Conservation (phyloP, 2,797 vertebrate genomes). For the Rhinichthys osculus region DNA sequence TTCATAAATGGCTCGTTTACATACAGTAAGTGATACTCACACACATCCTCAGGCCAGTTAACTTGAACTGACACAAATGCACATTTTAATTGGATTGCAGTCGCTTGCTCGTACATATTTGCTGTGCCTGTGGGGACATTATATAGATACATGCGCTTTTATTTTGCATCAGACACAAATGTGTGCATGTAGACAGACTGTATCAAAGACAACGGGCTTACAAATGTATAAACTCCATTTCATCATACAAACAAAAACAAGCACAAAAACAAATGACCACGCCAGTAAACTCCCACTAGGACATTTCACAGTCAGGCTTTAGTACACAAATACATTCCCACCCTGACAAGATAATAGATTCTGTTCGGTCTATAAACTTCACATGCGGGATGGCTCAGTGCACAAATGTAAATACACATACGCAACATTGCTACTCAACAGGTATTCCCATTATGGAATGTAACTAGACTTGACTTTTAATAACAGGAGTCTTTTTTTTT, state of each 20-base stretch:
- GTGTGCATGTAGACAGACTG: conserved; percentile 3
- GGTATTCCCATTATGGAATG: background rate
- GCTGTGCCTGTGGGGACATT: background rate
- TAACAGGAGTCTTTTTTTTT: background rate
- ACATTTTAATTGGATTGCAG: background rate
- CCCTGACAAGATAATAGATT: conserved; percentile 18
- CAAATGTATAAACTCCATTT: conserved; percentile 5
- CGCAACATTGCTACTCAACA: background rate
- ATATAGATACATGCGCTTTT: background rate
- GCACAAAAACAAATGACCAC: conserved; percentile 37
- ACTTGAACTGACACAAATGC: conserved; percentile 6
- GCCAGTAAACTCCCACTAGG: background rate
- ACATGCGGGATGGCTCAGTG: background rate
- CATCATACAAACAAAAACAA: conserved; percentile 33
- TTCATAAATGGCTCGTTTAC: conserved; percentile 3
- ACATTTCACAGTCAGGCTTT: conserved; percentile 15
- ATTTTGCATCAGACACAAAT: conserved; percentile 4
- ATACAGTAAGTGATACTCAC: background rate
- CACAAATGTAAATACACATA: conserved; percentile 4
- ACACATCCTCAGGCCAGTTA: background rate
- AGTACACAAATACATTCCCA: conserved; percentile 24
- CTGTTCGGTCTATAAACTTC: conserved; percentile 23
- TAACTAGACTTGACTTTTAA: background rate
- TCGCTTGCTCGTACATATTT: background rate
- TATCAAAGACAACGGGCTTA: conserved; percentile 18